A percentile compares a stretch with the other conserved stretches of the same genome.
phyloP scores from a whole-genome alignment of 2,888 invertebrate genomes.

The Microctonus hyperodae region DNA sequence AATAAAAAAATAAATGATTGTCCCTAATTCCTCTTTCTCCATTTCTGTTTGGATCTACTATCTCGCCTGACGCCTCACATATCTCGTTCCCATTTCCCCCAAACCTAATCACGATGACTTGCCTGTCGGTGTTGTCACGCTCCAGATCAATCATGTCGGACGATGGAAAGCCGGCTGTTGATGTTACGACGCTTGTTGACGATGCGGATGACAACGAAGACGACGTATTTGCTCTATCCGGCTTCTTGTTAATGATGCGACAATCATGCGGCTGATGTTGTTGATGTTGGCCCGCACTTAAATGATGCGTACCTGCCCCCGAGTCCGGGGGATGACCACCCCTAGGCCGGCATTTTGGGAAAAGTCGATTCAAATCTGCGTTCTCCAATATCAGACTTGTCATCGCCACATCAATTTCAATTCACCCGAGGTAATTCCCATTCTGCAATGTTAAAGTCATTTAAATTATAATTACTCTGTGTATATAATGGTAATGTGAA shows the following conservation, averaged over 20 bases:
- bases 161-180: slow-evolving; percentile 44
- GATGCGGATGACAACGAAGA: slow-evolving; percentile 45
- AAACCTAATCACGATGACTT: slow-evolving; percentile 41
- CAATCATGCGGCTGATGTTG: slow-evolving; percentile 57
- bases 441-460: slow-evolving; percentile 41
- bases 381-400: slow-evolving; percentile 63
- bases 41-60: too few species aligned
- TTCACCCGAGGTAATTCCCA: slow-evolving; percentile 54
- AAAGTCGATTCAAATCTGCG: slow-evolving; percentile 62
- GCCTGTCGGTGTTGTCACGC: slow-evolving; percentile 60
- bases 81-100: not conserved
- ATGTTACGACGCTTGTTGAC: slow-evolving; percentile 45
- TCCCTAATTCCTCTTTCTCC: too few species aligned
- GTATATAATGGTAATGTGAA: too few species aligned
- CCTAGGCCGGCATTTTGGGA: slow-evolving; percentile 64
- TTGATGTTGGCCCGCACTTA: slow-evolving; percentile 27
- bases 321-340: slow-evolving; percentile 57
- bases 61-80: slow-evolving; percentile 1
- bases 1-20: too few species aligned
- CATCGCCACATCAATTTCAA: slow-evolving; percentile 60
- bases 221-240: slow-evolving; percentile 37
- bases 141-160: slow-evolving; percentile 61
- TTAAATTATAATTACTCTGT: not conserved
- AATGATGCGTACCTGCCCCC: slow-evolving; percentile 51
- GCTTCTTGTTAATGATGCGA: slow-evolving; percentile 46